Base-by-base conservation (phyloP, 2,888 invertebrate species). In the Saturnia japonica region DNA sequence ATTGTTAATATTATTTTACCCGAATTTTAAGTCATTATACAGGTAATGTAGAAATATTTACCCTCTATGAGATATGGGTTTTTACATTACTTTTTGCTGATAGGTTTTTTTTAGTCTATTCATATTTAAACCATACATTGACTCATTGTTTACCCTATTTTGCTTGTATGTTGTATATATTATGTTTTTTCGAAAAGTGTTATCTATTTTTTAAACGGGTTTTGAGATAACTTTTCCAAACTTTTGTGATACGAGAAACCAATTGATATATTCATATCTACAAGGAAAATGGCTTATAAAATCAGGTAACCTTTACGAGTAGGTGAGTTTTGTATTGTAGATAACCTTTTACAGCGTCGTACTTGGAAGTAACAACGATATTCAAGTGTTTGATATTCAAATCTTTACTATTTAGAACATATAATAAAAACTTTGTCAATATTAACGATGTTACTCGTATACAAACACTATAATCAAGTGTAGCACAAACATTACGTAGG, bases 291-390 rank as follows among this genome's bases (percentile, higher is more conserved):
- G 62, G n/a, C 68, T 67, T 67, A 62, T 71, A 68, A 71, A 70
- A 71, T 68, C 47, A 34, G 68, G 68, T 47, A 71, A 64, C 51
- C 40, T 71, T 68, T 68, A 68, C 62, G 42, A 68, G 71, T 64
- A 62, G 42, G 19, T 47, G 68, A 62, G 42, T 51, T 68, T 68
- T 51, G 43, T 68, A 62, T 68, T 71, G 68, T 47, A 62, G 45
- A 71, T 68, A 71, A 71, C 62, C 64, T 68, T 68, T 71, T 71
- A 71, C 42, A 42, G 62, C 68, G 45, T 71, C 68, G 51, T 71
- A 68, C 19, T 45, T 43, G 19, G 42, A 68, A 47, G 19, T 40
- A 34, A 64, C 64, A 64, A 40, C 40, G 3, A 9, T 40, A 40
- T 64, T 64, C n/a, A 9, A 64, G 40, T 64, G 40, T 34, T 40